phyloP scores from a whole-genome alignment of 1,140 invertebrate species.

The Tetragnatha versicolor region DNA sequence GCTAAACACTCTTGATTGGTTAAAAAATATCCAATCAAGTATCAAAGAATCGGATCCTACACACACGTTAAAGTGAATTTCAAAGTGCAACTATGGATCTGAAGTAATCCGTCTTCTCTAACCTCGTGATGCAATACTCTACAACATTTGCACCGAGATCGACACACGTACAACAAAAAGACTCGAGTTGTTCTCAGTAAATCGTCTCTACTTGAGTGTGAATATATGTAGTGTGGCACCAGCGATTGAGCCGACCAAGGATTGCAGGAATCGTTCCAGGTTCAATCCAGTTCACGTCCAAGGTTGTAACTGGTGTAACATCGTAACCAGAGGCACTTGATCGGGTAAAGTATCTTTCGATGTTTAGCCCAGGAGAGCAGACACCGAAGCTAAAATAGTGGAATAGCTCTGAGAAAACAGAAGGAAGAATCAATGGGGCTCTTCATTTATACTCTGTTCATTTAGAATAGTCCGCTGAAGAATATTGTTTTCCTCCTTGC shows the following conservation, averaged over 20 bases:
- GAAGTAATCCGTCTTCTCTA: neutral
- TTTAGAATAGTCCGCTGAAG: neutral
- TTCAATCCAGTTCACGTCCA: conserved; percentile 32
- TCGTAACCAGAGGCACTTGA: conserved; percentile 46
- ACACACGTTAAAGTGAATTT: no score
- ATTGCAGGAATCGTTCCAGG: conserved; percentile 1
- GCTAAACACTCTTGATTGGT: no score
- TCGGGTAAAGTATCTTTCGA: conserved; percentile 47
- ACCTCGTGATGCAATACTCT: neutral
- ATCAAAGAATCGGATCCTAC: no score
- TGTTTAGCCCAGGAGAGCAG: conserved; percentile 41
- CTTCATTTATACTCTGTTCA: neutral
- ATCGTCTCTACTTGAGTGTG: neutral
- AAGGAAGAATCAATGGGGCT: neutral
- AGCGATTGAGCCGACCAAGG: conserved; percentile 39
- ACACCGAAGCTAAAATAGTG: conserved; percentile 54
- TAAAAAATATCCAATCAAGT: no score
- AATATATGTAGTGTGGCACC: conserved; percentile 20
- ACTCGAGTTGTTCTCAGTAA: neutral
- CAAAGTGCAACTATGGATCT: no score
- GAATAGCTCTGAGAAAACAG: conserved; percentile 40
- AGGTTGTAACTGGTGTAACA: conserved; percentile 44
- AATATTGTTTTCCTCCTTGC: neutral
- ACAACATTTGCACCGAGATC: neutral
- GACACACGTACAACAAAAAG: neutral